Conservation (phyloP, 2,888 invertebrate genomes). For the Zygothrica quintamaculata region DNA sequence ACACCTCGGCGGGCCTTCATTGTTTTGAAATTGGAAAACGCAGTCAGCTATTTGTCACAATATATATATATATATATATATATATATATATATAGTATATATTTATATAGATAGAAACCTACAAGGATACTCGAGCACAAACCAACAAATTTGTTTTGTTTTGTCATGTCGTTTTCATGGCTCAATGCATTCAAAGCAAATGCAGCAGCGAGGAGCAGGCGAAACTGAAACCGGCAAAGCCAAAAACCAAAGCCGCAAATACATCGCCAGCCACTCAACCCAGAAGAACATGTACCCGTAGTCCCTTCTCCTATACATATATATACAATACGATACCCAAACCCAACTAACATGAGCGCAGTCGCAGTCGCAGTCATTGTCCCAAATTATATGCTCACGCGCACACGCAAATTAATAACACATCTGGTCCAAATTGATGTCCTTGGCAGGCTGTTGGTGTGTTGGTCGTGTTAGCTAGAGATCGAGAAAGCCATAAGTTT, state of each 20-base stretch:
- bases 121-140: conserved; percentile 13
- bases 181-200: conserved; percentile 73
- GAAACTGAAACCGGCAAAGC: conserved; percentile 63
- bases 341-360: background rate
- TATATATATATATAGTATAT: no score
- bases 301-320: conserved; percentile 25
- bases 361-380: conserved; percentile 12
- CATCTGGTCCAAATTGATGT: conserved; percentile 77
- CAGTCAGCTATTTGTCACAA: conserved; percentile 69
- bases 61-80: no score
- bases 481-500: no score
- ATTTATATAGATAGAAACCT: conserved; percentile 17
- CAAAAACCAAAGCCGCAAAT: conserved; percentile 37
- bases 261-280: conserved; percentile 46
- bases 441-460: conserved; percentile 21
- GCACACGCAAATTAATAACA: conserved; percentile 83
- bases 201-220: conserved; percentile 34
- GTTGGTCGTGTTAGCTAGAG: no score
- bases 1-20: conserved; percentile 63
- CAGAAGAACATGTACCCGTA: conserved; percentile 19
- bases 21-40: conserved; percentile 64
- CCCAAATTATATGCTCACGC: conserved; percentile 83
- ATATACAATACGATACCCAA: background rate
- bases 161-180: conserved; percentile 82
- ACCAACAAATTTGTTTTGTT: conserved; percentile 70